Conservation (phyloP, 2,888 invertebrate genomes). For the Platynereis dumerilii region DNA sequence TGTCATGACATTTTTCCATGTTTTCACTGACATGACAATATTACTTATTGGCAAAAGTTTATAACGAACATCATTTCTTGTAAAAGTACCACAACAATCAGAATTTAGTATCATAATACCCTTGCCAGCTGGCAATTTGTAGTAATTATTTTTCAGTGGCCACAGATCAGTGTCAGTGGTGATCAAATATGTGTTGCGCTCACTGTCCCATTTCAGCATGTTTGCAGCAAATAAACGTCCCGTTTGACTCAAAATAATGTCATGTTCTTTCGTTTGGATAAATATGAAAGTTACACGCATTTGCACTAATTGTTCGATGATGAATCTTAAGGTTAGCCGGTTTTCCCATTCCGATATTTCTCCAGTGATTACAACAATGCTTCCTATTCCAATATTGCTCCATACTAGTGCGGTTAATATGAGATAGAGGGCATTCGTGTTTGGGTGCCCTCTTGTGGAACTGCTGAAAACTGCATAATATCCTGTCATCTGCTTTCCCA, state of each 20-base stretch:
- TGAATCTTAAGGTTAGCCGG: neutral
- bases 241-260: constrained; percentile 2
- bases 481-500: too few species aligned
- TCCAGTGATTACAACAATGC: neutral
- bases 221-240: neutral
- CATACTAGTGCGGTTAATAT: neutral
- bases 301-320: neutral
- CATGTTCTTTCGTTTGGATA: neutral
- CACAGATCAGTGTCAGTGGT: neutral
- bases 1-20: neutral
- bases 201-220: neutral
- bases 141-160: neutral
- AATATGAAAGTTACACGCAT: neutral
- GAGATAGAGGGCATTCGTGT: too few species aligned
- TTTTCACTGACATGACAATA: neutral
- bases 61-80: neutral
- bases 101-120: neutral
- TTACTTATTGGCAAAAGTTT: neutral
- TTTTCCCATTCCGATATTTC: neutral
- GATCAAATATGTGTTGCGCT: neutral
- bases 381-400: neutral
- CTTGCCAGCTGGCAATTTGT: neutral
- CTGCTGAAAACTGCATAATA: too few species aligned
- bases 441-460: too few species aligned
- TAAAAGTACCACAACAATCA: neutral